Conservation (phyloP, 2,888 invertebrate genomes). For the Chalcis sispes region DNA sequence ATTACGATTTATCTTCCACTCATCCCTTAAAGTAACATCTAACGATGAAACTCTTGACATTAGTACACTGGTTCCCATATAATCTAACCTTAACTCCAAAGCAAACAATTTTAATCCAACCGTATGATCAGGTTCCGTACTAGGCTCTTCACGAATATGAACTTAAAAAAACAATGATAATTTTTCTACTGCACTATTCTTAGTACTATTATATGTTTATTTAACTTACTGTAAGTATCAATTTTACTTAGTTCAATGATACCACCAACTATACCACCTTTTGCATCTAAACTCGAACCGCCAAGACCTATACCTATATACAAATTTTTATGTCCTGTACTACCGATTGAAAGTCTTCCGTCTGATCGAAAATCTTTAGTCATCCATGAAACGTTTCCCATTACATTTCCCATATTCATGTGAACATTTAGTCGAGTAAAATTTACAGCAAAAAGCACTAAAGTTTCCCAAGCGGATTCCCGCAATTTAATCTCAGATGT, state of each 20-base stretch:
- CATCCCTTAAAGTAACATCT: slow-evolving; percentile 88
- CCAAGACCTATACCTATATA: slow-evolving; percentile 92
- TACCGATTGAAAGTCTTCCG: slow-evolving; percentile 94
- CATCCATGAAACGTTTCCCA: slow-evolving; percentile 98
- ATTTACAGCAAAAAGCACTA: slow-evolving; percentile 96
- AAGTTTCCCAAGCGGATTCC: slow-evolving; percentile 94
- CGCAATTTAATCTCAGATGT: slow-evolving; percentile 80
- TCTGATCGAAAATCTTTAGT: slow-evolving; percentile 94
- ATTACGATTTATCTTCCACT: slow-evolving; percentile 86
- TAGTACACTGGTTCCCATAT: slow-evolving; percentile 98
- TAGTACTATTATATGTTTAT: slow-evolving; percentile 35
- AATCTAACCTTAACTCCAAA: slow-evolving; percentile 93
- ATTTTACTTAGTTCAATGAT: slow-evolving; percentile 93
- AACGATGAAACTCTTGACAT: slow-evolving; percentile 92
- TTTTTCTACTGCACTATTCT: slow-evolving; percentile 21
- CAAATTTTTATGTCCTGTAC: slow-evolving; percentile 95
- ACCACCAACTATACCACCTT: slow-evolving; percentile 98
- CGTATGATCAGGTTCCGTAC: slow-evolving; percentile 92
- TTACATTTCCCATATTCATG: slow-evolving; percentile 99
- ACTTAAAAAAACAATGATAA: slow-evolving; percentile 77
- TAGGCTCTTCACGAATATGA: slow-evolving; percentile 92
- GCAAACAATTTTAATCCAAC: slow-evolving; percentile 89
- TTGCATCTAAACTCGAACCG: slow-evolving; percentile 94
- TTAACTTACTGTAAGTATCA: slow-evolving; percentile 85
- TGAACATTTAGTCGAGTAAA: slow-evolving; percentile 97